These are phyloP conservation scores for Tiliacea aurago DNA, from an alignment of 2,888 invertebrate species.

Conservation along the genomic window DNA sequence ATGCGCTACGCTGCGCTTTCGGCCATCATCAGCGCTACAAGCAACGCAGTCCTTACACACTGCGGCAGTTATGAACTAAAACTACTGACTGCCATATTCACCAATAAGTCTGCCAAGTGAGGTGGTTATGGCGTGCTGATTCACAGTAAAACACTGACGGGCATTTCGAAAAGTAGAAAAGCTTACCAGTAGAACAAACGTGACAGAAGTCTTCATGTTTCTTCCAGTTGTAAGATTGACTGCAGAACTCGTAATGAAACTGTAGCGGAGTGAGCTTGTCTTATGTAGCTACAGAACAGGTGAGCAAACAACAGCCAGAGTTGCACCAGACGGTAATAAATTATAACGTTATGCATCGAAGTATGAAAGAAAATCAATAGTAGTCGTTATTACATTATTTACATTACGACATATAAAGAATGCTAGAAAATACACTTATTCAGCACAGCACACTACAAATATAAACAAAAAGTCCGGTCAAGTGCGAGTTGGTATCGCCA, in stretches of 20 bases:
- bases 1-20: too few relatives aligned
- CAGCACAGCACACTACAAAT: not conserved
- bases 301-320: not conserved
- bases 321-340: too few relatives aligned
- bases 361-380: not conserved
- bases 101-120: not conserved
- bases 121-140: too few relatives aligned
- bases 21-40: too few relatives aligned
- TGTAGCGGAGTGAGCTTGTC: not conserved
- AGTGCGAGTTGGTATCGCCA: not conserved
- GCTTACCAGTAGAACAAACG: conserved; percentile 1
- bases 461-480: not conserved
- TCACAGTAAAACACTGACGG: not conserved
- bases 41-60: too few relatives aligned
- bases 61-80: too few relatives aligned
- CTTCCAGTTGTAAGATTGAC: not conserved
- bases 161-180: not conserved
- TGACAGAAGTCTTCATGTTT: not conserved
- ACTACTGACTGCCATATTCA: too few relatives aligned
- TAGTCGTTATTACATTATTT: not conserved
- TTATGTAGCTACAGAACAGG: not conserved
- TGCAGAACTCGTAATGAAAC: not conserved
- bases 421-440: not conserved
- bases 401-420: too few relatives aligned
- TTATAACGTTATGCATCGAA: not conserved